A percentile compares a stretch with the other conserved stretches of the same genome.
Conservation (phyloP, 1,140 invertebrate species). For the Drosophila prosaltans region DNA sequence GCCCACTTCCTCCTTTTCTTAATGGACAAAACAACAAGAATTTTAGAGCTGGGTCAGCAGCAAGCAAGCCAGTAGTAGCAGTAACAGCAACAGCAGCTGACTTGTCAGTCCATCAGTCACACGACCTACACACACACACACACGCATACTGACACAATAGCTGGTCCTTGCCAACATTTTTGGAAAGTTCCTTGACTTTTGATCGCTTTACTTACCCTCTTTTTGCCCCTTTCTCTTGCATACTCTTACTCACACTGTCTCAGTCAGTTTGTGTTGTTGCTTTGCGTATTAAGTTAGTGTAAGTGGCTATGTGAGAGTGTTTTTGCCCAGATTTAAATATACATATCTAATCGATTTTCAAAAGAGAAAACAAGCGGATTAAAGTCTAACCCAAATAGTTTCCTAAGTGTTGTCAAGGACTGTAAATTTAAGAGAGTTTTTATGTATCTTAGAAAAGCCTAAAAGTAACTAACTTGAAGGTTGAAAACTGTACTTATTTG, state of each 20-base stretch:
- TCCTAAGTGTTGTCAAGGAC: not conserved
- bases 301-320: not conserved
- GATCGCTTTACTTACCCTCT: not conserved
- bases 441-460: not conserved
- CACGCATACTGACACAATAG: slow-evolving; percentile 16
- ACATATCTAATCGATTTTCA: slow-evolving; percentile 9
- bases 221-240: not conserved
- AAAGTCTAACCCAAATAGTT: not conserved
- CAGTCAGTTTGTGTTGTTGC: not conserved
- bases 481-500: too few relatives aligned
- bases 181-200: slow-evolving; percentile 46
- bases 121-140: slow-evolving; percentile 11
- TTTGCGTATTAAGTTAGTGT: not conserved
- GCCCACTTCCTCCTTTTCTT: slow-evolving; percentile 32
- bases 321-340: slow-evolving; percentile 6
- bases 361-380: slow-evolving; percentile 4
- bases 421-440: not conserved
- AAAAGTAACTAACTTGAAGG: not conserved
- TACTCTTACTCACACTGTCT: not conserved
- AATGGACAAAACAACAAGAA: slow-evolving; percentile 55
- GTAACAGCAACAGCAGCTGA: slow-evolving; percentile 27
- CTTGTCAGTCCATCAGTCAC: slow-evolving; percentile 44
- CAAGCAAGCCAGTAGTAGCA: not conserved
- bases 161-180: slow-evolving; percentile 8
- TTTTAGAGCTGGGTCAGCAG: slow-evolving; percentile 32